A percentile compares a stretch with the other conserved stretches of the same genome.
Conservation (phyloP, 35 echinoderm and acorn worm species). For the Heliocidaris tuberculata region DNA sequence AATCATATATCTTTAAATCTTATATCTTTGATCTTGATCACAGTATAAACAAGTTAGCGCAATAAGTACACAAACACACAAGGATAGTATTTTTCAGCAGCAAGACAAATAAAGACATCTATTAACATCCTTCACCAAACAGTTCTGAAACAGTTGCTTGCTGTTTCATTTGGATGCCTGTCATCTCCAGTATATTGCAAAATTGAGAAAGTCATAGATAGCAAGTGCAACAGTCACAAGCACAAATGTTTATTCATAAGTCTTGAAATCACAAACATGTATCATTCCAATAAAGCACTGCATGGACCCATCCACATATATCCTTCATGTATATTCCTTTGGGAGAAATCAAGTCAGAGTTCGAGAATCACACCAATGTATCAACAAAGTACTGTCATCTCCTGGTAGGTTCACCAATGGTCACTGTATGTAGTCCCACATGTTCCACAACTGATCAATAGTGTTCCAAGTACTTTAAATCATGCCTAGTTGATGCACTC, state of each 20-base stretch:
- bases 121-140: background rate
- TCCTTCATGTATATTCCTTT: background rate
- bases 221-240: background rate
- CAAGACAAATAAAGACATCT: background rate
- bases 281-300: background rate
- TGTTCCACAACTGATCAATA: background rate
- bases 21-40: background rate
- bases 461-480: background rate
- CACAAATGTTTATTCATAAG: background rate
- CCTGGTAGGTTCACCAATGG: background rate
- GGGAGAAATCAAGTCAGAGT: background rate
- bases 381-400: background rate
- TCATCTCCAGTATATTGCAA: background rate
- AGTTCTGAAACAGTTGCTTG: background rate
- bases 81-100: background rate
- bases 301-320: background rate
- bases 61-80: constrained; percentile 2
- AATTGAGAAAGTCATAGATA: background rate
- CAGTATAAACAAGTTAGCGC: background rate
- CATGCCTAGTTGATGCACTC: background rate
- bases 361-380: background rate
- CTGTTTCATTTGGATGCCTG: background rate
- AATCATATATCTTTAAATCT: too few relatives aligned
- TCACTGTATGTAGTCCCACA: background rate
- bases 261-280: constrained; percentile 10